A percentile compares a stretch with the other conserved stretches of the same genome.
Conservation (phyloP, 1,140 invertebrate genomes). For the Drosophila willistoni region DNA sequence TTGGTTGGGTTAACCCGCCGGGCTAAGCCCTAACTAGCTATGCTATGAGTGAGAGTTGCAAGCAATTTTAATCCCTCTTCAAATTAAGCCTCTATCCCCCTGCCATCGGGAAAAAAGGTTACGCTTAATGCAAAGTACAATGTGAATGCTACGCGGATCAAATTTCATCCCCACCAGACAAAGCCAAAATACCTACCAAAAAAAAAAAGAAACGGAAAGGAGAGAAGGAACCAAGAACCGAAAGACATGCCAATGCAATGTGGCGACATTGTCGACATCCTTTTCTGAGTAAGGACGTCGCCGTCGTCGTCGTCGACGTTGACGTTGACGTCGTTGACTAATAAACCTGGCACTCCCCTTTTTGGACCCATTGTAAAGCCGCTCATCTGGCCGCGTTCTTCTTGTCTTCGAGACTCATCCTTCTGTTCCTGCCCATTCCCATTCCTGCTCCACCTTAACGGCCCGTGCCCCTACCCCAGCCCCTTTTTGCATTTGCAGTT, state of each 20-base stretch:
- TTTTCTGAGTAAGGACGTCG: slow-evolving; percentile 58
- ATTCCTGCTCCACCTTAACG: neutral
- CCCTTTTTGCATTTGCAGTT: slow-evolving; percentile 64
- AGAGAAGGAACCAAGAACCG: neutral
- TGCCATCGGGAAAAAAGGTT: slow-evolving; percentile 57
- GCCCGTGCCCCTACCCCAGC: neutral
- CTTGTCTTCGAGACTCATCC: slow-evolving; percentile 4
- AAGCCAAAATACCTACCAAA: slow-evolving; percentile 68
- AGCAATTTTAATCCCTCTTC: slow-evolving; percentile 64
- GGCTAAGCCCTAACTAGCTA: slow-evolving; percentile 70
- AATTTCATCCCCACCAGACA: slow-evolving; percentile 82
- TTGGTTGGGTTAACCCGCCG: slow-evolving; percentile 48
- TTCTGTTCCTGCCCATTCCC: neutral
- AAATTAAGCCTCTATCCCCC: slow-evolving; percentile 77
- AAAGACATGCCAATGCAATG: slow-evolving; percentile 65
- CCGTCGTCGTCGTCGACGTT: slow-evolving; percentile 21
- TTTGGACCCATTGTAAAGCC: slow-evolving; percentile 51
- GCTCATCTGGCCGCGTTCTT: slow-evolving; percentile 61
- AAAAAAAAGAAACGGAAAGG: slow-evolving; percentile 30
- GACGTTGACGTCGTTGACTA: slow-evolving; percentile 43
- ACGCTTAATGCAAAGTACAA: slow-evolving; percentile 79
- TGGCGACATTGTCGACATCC: slow-evolving; percentile 61
- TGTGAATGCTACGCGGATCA: slow-evolving; percentile 69
- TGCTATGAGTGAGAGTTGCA: slow-evolving; percentile 3
- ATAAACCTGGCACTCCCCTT: slow-evolving; percentile 53